Conservation (phyloP, 2,888 invertebrate genomes). For the Lasioglossum oenotherae region DNA sequence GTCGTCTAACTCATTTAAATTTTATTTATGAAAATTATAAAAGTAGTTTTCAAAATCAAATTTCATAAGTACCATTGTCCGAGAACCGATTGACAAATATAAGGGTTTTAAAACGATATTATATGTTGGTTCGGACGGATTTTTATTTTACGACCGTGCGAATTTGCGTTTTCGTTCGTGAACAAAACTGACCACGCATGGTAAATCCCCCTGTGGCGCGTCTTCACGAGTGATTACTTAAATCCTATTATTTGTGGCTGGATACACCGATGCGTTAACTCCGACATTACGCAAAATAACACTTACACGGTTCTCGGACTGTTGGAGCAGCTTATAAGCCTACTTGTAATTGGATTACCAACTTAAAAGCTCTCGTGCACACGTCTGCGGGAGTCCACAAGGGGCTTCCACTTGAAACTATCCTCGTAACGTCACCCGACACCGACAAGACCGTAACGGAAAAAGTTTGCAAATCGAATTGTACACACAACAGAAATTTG, state of each 20-base stretch:
- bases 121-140: background rate
- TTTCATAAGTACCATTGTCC: background rate
- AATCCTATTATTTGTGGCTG: conserved; percentile 64
- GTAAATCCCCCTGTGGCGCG: conserved; percentile 25
- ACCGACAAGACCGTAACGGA: background rate
- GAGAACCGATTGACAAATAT: background rate
- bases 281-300: conserved; percentile 57
- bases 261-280: conserved; percentile 54
- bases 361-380: conserved; percentile 52
- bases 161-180: conserved; percentile 9
- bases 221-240: conserved; percentile 60
- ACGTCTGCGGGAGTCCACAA: conserved; percentile 39
- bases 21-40: background rate
- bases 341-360: conserved; percentile 69
- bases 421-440: conserved; percentile 35
- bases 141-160: background rate
- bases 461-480: conserved; percentile 24
- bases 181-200: conserved; percentile 43
- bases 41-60: no score
- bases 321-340: conserved; percentile 48
- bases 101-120: background rate
- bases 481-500: background rate
- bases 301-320: conserved; percentile 52
- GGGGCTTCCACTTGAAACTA: conserved; percentile 37
- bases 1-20: background rate